These are phyloP conservation scores for Adelosebastes latens DNA, from an alignment of 2,797 vertebrate species.

Conservation along the genomic window DNA sequence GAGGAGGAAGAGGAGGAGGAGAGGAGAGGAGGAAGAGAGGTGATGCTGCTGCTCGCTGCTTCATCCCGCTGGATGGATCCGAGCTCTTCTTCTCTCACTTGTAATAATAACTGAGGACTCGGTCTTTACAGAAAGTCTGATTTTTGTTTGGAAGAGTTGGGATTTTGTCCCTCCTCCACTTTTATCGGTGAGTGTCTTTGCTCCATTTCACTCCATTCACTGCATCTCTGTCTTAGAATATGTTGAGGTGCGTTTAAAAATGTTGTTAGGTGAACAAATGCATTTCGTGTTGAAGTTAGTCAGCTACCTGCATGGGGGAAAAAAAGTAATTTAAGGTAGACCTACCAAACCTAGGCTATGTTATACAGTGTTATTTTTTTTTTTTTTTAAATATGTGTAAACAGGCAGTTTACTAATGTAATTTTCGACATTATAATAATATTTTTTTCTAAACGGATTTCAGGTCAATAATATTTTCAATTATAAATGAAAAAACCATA, in stretches of 20 bases:
- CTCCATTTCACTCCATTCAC: not conserved
- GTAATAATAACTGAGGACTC: slow-evolving; percentile 4
- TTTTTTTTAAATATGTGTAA: no score
- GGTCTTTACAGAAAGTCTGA: slow-evolving; percentile 16
- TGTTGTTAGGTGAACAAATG: not conserved
- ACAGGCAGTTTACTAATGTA: not conserved
- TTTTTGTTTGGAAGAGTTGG: slow-evolving; percentile 31
- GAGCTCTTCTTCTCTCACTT: slow-evolving; percentile 5
- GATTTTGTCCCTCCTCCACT: slow-evolving; percentile 25
- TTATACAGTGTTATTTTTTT: not conserved
- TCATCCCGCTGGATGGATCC: slow-evolving; percentile 43
- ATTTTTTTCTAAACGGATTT: not conserved
- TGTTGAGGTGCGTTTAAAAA: not conserved
- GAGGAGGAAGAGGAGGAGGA: not conserved
- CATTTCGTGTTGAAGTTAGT: not conserved
- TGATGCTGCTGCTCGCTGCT: slow-evolving; percentile 32
- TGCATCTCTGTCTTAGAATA: not conserved
- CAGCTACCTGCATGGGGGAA: not conserved
- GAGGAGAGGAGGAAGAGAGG: slow-evolving; percentile 17
- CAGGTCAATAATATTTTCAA: not conserved
- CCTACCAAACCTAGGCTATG: not conserved
- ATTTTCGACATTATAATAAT: not conserved
- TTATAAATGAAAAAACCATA: not conserved
- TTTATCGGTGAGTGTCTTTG: slow-evolving; percentile 49
- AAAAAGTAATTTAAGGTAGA: not conserved